Percentiles rank a stretch among this genome's conserved stretches.
phyloP scores from a whole-genome alignment of 2,797 vertebrate species.

The Myotis planiceps region DNA sequence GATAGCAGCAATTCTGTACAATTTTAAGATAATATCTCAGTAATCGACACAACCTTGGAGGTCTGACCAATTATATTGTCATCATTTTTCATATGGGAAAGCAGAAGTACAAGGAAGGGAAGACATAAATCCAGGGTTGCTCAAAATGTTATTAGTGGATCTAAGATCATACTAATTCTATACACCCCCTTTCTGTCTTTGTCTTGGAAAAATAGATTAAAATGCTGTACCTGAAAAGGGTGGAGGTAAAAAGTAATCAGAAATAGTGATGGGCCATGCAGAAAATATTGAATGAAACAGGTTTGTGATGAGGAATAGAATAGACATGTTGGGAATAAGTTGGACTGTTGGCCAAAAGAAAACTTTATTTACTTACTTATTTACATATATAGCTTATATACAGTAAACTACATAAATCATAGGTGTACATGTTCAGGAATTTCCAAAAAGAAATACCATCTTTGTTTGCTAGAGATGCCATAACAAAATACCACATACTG shows the following conservation, averaged over 20 bases:
- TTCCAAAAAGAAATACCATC: neutral
- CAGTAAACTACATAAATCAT: neutral
- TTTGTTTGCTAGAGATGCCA: neutral
- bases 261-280: neutral
- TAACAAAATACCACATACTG: neutral
- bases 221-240: neutral
- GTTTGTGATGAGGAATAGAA: neutral
- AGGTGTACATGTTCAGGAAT: neutral
- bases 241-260: neutral
- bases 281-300: neutral
- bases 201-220: neutral
- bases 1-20: constrained; percentile 23
- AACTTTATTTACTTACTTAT: neutral
- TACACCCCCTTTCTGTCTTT: neutral
- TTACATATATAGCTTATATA: neutral
- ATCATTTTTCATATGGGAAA: constrained; percentile 14
- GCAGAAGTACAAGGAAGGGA: neutral
- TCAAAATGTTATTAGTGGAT: neutral
- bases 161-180: neutral
- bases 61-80: constrained; percentile 57
- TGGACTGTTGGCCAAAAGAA: neutral
- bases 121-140: neutral
- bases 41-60: constrained; percentile 62
- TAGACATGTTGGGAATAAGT: neutral
- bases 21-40: constrained; percentile 70